These are phyloP conservation scores for Pheucticus melanocephalus DNA, from an alignment of 2,113 vertebrate species.

Conservation along the genomic window DNA sequence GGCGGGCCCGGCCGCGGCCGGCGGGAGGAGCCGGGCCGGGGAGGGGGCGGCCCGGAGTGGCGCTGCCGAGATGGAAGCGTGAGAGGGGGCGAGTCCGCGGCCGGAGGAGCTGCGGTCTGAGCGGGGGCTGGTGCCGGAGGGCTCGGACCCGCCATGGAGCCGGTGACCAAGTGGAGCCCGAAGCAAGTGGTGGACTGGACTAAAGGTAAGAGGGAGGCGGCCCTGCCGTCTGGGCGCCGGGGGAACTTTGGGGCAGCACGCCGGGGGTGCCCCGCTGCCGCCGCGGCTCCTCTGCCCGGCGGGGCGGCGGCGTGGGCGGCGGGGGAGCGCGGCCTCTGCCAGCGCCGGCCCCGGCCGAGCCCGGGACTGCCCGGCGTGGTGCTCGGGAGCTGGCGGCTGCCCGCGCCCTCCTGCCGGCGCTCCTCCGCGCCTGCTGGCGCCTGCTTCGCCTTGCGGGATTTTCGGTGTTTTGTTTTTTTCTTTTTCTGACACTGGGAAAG, in stretches of 20 bases:
- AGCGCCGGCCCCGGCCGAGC: neutral
- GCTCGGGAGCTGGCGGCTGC: neutral
- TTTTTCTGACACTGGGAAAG: neutral
- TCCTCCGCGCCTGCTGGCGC: neutral
- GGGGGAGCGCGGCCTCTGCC: neutral
- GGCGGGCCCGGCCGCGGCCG: neutral
- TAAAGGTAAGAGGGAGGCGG: slow-evolving; percentile 59
- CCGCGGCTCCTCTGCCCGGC: neutral
- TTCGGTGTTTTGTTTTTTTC: neutral
- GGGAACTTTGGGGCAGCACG: neutral
- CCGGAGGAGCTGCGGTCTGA: neutral
- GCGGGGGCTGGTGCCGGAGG: neutral
- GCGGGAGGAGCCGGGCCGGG: neutral
- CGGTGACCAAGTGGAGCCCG: slow-evolving; percentile 77
- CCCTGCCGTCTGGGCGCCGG: neutral
- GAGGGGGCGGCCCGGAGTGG: neutral
- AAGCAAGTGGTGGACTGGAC: slow-evolving; percentile 82
- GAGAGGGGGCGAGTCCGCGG: neutral
- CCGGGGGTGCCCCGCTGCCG: neutral
- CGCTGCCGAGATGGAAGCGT: slow-evolving; percentile 24
- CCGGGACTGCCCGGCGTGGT: neutral
- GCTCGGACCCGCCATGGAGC: slow-evolving; percentile 68
- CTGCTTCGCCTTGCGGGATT: neutral
- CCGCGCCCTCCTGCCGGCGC: neutral
- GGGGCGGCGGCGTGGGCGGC: neutral